These are phyloP conservation scores for Drosophila ogumai DNA, from an alignment of 1,140 invertebrate species.

Conservation along the genomic window DNA sequence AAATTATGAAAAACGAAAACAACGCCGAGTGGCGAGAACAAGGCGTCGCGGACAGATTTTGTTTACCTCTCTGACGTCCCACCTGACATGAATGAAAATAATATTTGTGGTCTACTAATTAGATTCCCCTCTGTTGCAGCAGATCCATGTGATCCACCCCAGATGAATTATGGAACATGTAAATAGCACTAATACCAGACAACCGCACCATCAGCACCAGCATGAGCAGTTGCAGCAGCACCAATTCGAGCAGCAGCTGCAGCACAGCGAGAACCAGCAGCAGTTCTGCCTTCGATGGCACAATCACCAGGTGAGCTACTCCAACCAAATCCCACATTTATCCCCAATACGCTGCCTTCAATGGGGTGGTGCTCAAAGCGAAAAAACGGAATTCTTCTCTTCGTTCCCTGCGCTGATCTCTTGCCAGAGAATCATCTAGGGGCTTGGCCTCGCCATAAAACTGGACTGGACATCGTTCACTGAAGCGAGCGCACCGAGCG, in stretches of 20 bases:
- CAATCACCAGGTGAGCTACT: conserved; percentile 89
- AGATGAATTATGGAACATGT: conserved; percentile 84
- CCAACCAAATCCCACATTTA: conserved; percentile 3
- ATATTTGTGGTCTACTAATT: conserved; percentile 23
- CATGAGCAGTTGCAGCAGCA: conserved; percentile 70
- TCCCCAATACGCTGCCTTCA: neutral
- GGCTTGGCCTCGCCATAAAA: conserved; percentile 53
- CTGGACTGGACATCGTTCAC: conserved; percentile 71
- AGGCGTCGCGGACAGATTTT: conserved; percentile 14
- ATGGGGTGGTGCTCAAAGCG: conserved; percentile 1
- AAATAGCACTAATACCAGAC: conserved; percentile 72
- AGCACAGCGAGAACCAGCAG: conserved; percentile 86
- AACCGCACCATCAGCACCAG: conserved; percentile 61
- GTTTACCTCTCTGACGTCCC: conserved; percentile 29
- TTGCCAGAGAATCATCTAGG: conserved; percentile 52
- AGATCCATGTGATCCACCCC: conserved; percentile 43
- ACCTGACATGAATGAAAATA: conserved; percentile 27
- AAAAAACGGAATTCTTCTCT: neutral
- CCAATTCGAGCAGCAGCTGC: conserved; percentile 75
- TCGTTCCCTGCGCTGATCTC: conserved; percentile 3
- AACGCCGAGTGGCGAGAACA: conserved; percentile 27
- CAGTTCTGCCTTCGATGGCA: conserved; percentile 93
- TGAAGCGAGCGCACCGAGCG: conserved; percentile 38
- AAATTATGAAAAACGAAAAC: conserved; percentile 70
- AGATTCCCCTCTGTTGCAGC: conserved; percentile 44